phyloP scores from a whole-genome alignment of 2,113 vertebrate genomes.

The Bombycilla garrulus region DNA sequence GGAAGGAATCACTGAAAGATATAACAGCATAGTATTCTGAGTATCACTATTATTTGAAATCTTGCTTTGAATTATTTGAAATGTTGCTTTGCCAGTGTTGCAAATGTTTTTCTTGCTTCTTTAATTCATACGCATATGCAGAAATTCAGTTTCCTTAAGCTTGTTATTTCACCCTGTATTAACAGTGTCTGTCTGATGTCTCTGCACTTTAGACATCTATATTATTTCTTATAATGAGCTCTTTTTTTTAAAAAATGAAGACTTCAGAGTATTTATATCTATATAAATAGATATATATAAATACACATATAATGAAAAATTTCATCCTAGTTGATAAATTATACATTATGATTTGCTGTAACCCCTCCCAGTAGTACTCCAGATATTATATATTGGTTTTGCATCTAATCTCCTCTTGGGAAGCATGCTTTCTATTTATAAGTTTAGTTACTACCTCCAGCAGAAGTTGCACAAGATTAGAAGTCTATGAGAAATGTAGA shows the following conservation, averaged over 20 bases:
- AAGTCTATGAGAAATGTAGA: not conserved
- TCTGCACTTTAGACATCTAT: not conserved
- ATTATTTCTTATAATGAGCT: not conserved
- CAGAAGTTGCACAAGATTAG: not conserved
- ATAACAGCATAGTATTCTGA: not conserved
- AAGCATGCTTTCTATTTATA: not conserved
- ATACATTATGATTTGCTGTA: not conserved
- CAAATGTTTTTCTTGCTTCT: not conserved
- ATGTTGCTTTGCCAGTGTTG: not conserved
- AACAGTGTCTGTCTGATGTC: not conserved
- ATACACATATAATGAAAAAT: not conserved
- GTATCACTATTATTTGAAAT: not conserved
- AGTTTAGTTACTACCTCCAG: not conserved
- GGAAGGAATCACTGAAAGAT: not conserved
- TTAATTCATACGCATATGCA: not conserved
- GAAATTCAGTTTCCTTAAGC: not conserved
- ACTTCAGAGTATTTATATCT: not conserved
- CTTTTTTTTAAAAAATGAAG: not conserved
- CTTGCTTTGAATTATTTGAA: too few relatives aligned
- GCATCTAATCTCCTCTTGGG: not conserved
- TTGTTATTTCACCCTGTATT: not conserved
- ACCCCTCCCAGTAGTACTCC: not conserved
- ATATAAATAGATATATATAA: not conserved
- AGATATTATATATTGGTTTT: not conserved
- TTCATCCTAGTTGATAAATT: not conserved